phyloP scores from a whole-genome alignment of 2,113 vertebrate species.

The Alosa alosa region DNA sequence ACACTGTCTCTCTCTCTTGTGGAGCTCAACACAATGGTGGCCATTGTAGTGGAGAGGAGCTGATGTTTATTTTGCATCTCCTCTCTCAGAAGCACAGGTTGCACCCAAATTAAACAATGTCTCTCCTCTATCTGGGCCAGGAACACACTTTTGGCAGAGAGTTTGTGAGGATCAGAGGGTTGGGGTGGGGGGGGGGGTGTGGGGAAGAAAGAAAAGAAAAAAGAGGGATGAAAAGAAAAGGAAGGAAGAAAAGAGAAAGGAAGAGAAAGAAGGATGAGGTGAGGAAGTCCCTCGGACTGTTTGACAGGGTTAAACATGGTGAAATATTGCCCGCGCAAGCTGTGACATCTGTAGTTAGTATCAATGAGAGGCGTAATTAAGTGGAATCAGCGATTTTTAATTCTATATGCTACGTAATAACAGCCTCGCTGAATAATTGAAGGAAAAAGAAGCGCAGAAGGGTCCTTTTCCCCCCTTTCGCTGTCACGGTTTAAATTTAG shows the following conservation, averaged over 20 bases:
- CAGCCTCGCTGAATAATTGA: constrained; percentile 63
- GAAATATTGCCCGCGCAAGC: constrained; percentile 52
- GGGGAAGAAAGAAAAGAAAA: constrained; percentile 27
- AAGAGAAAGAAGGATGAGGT: constrained; percentile 19
- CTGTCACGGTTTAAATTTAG: constrained; percentile 67
- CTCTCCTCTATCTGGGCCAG: constrained; percentile 60
- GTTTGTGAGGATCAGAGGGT: constrained; percentile 22
- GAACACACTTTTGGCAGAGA: constrained; percentile 59
- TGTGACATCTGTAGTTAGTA: constrained; percentile 69
- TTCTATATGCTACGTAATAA: constrained; percentile 58
- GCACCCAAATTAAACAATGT: constrained; percentile 60
- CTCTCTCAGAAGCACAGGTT: constrained; percentile 18
- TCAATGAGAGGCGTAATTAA: constrained; percentile 54
- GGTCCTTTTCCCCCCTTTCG: constrained; percentile 38
- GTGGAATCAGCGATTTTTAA: constrained; percentile 53
- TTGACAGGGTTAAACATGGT: constrained; percentile 58
- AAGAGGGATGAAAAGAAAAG: constrained; percentile 25
- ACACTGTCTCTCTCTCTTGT: background rate
- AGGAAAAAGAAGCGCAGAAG: constrained; percentile 40
- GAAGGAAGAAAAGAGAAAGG: constrained; percentile 30
- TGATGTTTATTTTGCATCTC: background rate
- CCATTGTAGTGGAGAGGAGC: background rate
- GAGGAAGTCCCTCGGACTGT: constrained; percentile 21
- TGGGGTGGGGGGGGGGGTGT: constrained; percentile 6
- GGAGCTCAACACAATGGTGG: background rate